These are phyloP conservation scores for Pararge aegeria DNA, from an alignment of 1,140 invertebrate species.

Conservation along the genomic window DNA sequence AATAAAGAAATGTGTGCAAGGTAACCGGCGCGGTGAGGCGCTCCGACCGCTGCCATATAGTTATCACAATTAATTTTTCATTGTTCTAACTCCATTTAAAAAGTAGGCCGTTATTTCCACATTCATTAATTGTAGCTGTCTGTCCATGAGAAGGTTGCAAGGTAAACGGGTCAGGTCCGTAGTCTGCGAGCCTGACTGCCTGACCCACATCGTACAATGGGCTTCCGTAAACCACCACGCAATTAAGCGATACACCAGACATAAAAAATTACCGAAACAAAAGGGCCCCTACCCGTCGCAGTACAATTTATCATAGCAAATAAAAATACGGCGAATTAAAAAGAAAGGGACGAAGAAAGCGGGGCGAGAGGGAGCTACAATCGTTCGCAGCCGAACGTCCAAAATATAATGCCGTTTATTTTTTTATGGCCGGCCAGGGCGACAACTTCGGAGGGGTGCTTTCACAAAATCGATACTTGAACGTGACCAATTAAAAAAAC, in stretches of 20 bases:
- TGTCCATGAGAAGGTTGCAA: constrained; percentile 50
- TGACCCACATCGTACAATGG: constrained; percentile 73
- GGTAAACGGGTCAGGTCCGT: constrained; percentile 64
- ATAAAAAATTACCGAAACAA: constrained; percentile 79
- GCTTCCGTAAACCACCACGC: constrained; percentile 67
- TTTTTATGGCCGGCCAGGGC: constrained; percentile 59
- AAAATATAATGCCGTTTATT: constrained; percentile 72
- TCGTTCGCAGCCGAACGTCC: constrained; percentile 57
- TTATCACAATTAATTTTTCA: constrained; percentile 37
- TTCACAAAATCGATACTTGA: constrained; percentile 53
- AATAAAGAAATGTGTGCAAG: constrained; percentile 27
- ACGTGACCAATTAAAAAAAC: constrained; percentile 57
- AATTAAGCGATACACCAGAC: constrained; percentile 75
- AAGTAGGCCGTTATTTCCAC: constrained; percentile 46
- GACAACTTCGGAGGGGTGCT: constrained; percentile 42
- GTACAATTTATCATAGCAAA: constrained; percentile 77
- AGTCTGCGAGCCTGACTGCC: constrained; percentile 37
- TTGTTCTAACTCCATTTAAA: constrained; percentile 41
- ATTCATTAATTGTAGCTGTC: constrained; percentile 49
- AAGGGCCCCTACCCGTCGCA: constrained; percentile 56
- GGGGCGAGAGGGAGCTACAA: constrained; percentile 66
- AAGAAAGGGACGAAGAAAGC: constrained; percentile 73
- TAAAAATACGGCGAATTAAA: constrained; percentile 78
- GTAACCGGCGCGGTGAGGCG: neutral
- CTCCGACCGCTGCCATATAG: constrained; percentile 25